phyloP scores from a whole-genome alignment of 1,140 invertebrate genomes.

The Microvelia longipes region DNA sequence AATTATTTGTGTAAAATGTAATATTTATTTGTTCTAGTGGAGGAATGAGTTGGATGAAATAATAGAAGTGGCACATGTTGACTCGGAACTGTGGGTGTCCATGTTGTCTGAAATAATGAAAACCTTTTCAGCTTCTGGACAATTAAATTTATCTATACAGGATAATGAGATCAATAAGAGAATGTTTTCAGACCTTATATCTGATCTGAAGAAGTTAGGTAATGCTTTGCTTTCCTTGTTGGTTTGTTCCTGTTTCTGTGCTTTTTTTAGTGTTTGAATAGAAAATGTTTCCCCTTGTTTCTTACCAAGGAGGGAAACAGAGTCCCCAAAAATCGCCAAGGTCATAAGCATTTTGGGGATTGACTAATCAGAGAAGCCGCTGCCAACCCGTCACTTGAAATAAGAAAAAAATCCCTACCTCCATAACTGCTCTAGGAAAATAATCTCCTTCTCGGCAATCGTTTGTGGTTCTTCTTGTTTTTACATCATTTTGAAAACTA shows the following conservation, averaged over 20 bases:
- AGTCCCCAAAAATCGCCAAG: too few relatives aligned
- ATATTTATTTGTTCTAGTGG: conserved; percentile 54
- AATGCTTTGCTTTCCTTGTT: conserved; percentile 18
- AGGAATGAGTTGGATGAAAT: conserved; percentile 82
- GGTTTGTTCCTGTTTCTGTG: too few relatives aligned
- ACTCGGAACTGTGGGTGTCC: conserved; percentile 90
- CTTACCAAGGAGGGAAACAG: background rate
- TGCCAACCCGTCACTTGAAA: too few relatives aligned
- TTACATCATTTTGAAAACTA: too few relatives aligned
- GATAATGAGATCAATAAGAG: conserved; percentile 73
- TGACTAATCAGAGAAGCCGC: too few relatives aligned
- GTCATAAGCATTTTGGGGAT: too few relatives aligned
- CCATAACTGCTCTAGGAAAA: too few relatives aligned
- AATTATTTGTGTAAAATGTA: background rate
- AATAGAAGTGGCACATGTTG: conserved; percentile 72
- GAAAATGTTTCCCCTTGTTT: background rate
- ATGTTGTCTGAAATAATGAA: conserved; percentile 92
- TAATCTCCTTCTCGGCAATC: too few relatives aligned
- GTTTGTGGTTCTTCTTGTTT: too few relatives aligned
- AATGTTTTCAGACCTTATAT: conserved; percentile 78
- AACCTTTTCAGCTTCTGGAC: conserved; percentile 73
- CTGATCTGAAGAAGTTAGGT: conserved; percentile 67
- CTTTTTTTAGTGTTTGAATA: too few relatives aligned
- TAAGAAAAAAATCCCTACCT: too few relatives aligned
- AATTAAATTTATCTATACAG: conserved; percentile 68